phyloP scores from a whole-genome alignment of 2,888 invertebrate species.

The Balanococcus diminutus region DNA sequence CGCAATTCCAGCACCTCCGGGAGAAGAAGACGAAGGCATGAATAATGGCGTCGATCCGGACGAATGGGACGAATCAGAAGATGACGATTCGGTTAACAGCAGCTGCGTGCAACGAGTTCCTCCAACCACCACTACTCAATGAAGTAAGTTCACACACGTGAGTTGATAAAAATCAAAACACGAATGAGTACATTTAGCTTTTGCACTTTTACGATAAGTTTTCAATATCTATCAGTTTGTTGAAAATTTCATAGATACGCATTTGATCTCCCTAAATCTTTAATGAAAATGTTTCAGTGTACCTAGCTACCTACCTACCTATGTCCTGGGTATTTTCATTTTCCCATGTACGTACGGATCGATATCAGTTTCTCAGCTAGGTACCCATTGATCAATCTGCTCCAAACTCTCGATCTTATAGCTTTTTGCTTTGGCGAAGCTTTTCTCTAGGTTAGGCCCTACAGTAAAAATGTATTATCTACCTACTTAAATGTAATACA shows the following conservation, averaged over 20 bases:
- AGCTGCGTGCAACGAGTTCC: constrained; percentile 48
- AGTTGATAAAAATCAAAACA: neutral
- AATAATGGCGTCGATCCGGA: constrained; percentile 50
- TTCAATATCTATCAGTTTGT: neutral
- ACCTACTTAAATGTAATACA: too few species aligned
- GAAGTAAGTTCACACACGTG: constrained; percentile 40
- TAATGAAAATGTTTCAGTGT: too few species aligned
- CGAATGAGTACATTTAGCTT: neutral
- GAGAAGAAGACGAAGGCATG: constrained; percentile 27
- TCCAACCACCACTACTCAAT: constrained; percentile 12
- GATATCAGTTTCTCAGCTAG: too few species aligned
- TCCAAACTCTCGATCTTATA: too few species aligned
- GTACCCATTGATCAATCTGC: too few species aligned
- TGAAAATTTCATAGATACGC: neutral
- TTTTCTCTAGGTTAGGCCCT: too few species aligned
- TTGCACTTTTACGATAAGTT: neutral
- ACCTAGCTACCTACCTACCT: too few species aligned
- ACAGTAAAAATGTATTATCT: too few species aligned
- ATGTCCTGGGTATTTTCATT: too few species aligned
- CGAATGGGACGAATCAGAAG: constrained; percentile 50
- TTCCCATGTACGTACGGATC: too few species aligned
- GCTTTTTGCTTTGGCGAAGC: neutral
- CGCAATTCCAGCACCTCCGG: constrained; percentile 49
- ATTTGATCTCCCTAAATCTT: too few species aligned
- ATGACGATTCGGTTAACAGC: constrained; percentile 48